phyloP scores from a whole-genome alignment of 2,113 vertebrate species.

The Phyllostomus hastatus region DNA sequence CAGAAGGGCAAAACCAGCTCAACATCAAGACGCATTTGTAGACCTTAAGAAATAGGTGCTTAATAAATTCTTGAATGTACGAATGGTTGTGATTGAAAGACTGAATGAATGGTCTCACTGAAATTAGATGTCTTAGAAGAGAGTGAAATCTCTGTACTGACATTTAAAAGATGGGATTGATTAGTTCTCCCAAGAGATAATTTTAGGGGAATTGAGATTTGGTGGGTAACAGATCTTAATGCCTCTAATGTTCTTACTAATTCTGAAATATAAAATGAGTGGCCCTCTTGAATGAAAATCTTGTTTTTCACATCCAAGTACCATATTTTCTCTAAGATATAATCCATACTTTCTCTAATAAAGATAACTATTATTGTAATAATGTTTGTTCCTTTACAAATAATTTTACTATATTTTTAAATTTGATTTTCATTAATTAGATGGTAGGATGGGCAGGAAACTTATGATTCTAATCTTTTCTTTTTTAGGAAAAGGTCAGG shows the following conservation, averaged over 20 bases:
- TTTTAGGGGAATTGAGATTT: background rate
- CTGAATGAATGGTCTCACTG: background rate
- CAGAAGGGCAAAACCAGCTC: background rate
- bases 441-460: background rate
- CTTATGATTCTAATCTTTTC: background rate
- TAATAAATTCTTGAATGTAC: background rate
- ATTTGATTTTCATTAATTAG: background rate
- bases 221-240: background rate
- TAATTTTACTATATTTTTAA: background rate
- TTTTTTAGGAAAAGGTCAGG: background rate
- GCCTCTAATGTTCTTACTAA: background rate
- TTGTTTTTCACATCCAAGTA: background rate
- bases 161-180: background rate
- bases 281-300: background rate
- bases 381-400: background rate
- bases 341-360: background rate
- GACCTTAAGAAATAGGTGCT: background rate
- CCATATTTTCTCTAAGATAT: background rate
- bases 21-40: background rate
- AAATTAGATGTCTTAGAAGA: background rate
- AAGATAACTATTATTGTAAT: background rate
- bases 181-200: background rate
- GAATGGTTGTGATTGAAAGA: background rate
- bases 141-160: background rate
- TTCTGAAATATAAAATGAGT: background rate